Conservation (phyloP, 1,140 invertebrate genomes). For the Camponotus vicinus region DNA sequence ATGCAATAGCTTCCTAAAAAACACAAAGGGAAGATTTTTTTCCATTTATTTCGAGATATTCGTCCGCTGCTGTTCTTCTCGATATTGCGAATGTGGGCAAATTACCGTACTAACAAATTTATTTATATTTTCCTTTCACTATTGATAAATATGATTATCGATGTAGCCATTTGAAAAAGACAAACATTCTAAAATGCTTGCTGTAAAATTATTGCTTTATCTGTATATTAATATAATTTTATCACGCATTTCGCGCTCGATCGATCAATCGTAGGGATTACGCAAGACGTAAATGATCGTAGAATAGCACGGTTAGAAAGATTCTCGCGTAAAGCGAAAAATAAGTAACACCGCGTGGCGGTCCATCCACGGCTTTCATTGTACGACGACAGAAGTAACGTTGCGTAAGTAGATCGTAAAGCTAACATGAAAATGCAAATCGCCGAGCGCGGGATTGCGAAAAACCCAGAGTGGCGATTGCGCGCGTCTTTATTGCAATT, state of each 20-base stretch:
- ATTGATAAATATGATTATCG: neutral
- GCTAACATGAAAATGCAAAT: slow-evolving; percentile 63
- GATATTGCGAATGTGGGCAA: neutral
- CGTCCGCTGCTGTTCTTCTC: neutral
- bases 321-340: slow-evolving; percentile 30
- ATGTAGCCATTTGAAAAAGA: neutral
- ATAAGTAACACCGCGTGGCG: slow-evolving; percentile 24
- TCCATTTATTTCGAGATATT: neutral
- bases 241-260: neutral
- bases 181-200: neutral
- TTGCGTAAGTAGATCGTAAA: slow-evolving; percentile 67
- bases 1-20: slow-evolving; percentile 25
- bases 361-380: slow-evolving; percentile 22
- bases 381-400: slow-evolving; percentile 19
- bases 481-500: slow-evolving; percentile 64
- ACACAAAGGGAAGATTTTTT: neutral
- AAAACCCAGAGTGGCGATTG: slow-evolving; percentile 41
- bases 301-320: neutral
- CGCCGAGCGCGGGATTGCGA: slow-evolving; percentile 38
- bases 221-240: neutral
- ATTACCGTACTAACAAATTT: slow-evolving; percentile 12
- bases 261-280: slow-evolving; percentile 2
- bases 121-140: neutral
- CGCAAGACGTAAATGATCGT: neutral
- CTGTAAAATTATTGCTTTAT: neutral